Evolutionary conservation across 2,113 vertebrate genomes (phyloP), one percentile per base, ranked within the genome.

Genomic region (Perognathus longimembris): DNA sequence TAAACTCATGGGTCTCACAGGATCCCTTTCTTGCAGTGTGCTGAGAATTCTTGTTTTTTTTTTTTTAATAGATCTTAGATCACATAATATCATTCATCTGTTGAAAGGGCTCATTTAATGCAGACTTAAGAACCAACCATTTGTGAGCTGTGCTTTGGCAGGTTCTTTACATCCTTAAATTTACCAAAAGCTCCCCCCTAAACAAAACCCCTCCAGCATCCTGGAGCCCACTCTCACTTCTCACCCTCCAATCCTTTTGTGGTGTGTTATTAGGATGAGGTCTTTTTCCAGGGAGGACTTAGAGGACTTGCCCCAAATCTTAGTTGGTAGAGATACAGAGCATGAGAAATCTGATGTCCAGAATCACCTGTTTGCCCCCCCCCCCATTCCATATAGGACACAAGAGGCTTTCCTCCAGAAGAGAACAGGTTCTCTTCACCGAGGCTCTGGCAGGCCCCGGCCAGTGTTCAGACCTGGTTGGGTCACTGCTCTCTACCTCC

Each of bases 21-120:
- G 79, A 88, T 26, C 30, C 54, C 21, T 38, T 88, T 32, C 36
- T 86, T 87, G 20, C 54, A 15, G 32, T 32, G 24, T 66, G 67
- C n/a, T 76, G 45, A 57, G 75, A 86, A 63, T 64, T 57, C 54
- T 36, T 80, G 21, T 42, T 71, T 88, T 66, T 76, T 79, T 85
- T 66, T 76, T 79, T 17, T 17, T 17, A 82, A 64, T 70, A 69
- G 38, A 42, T 70, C 26, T 9, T 59, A 61, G 34, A 38, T 85
- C 85, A 24, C 36, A 34, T 18, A 28, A 7, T 66, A 40, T 57
- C 82, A 61, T 70, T 75, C 28, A 87, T 38, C 28, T 38, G 50
- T 32, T n/a, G 26, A 74, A 88, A 87, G 67, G 30, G 42, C 67
- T 63, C 73, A 64, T 59, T 90, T 88, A 80, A 73, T 63, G 57